Evolutionary conservation across 2,888 invertebrate species (phyloP).

Genomic region (Oligia latruncula): DNA sequence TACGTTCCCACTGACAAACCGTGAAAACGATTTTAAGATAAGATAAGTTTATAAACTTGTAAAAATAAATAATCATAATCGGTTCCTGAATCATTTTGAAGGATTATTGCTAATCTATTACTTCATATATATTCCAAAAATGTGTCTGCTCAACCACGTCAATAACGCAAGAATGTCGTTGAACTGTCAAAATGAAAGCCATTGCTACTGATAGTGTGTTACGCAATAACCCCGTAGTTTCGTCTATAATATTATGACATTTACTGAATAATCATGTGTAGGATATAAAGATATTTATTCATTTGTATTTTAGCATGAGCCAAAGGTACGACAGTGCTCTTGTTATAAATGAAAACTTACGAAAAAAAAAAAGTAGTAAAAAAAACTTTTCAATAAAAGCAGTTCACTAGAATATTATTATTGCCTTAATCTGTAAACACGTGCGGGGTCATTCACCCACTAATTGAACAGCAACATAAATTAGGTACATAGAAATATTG

Average conservation of each 20-base stretch:
- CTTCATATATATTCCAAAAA: too few species aligned
- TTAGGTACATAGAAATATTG: slow-evolving; percentile 9
- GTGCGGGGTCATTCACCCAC: neutral
- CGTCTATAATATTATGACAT: neutral
- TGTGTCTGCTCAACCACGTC: too few species aligned
- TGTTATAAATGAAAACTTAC: neutral
- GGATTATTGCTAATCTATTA: too few species aligned
- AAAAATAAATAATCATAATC: too few species aligned
- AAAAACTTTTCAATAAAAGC: neutral
- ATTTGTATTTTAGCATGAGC: neutral
- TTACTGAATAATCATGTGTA: neutral
- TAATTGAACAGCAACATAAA: neutral
- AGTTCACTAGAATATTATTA: neutral
- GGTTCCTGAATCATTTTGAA: too few species aligned
- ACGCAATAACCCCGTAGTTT: neutral
- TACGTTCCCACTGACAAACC: too few species aligned
- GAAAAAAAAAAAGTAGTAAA: neutral
- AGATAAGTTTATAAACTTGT: too few species aligned
- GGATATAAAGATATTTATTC: neutral
- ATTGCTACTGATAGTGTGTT: too few species aligned
- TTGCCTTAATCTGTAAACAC: neutral
- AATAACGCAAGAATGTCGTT: too few species aligned
- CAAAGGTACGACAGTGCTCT: neutral
- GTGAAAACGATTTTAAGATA: too few species aligned
- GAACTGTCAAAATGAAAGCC: too few species aligned